A percentile compares a stretch with the other conserved stretches of the same genome.
These are phyloP conservation scores for Dasysyrphus albostriatus DNA, from an alignment of 2,888 invertebrate species.

Conservation along the genomic window DNA sequence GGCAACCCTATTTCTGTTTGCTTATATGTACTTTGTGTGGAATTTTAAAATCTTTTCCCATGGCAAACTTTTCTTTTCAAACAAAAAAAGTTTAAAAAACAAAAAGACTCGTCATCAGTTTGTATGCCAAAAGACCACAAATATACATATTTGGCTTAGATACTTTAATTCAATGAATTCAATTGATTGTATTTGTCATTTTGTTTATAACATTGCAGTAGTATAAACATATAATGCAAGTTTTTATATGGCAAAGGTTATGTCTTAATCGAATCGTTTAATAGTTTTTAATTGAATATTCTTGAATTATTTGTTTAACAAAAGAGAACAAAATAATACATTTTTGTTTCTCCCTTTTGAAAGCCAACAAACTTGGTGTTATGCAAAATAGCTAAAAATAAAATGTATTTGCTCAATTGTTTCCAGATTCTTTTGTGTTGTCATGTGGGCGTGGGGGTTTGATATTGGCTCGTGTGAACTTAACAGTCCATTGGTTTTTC, in stretches of 20 bases:
- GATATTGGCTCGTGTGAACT: constrained; percentile 1
- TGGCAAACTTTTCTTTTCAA: too few species aligned
- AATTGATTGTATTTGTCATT: not conserved
- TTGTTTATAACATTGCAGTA: not conserved
- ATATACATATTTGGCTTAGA: not conserved
- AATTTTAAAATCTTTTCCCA: too few species aligned
- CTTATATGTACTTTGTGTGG: too few species aligned
- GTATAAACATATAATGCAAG: not conserved
- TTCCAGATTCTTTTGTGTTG: constrained; percentile 8
- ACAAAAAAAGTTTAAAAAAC: too few species aligned
- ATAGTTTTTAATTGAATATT: constrained; percentile 31
- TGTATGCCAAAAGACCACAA: constrained; percentile 5
- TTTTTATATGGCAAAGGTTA: constrained; percentile 13
- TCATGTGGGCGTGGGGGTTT: not conserved
- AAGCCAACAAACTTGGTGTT: constrained; percentile 4
- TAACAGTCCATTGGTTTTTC: constrained; percentile 20
- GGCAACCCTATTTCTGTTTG: too few species aligned
- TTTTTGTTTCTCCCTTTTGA: not conserved
- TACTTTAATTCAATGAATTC: constrained; percentile 4
- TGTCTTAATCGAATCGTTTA: constrained; percentile 14
- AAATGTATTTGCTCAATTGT: constrained; percentile 25
- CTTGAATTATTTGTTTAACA: not conserved
- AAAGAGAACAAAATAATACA: not conserved
- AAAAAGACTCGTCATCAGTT: constrained; percentile 8
- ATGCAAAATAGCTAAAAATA: constrained; percentile 31